phyloP scores from a whole-genome alignment of 2,888 invertebrate genomes.

The Philaethria dido region DNA sequence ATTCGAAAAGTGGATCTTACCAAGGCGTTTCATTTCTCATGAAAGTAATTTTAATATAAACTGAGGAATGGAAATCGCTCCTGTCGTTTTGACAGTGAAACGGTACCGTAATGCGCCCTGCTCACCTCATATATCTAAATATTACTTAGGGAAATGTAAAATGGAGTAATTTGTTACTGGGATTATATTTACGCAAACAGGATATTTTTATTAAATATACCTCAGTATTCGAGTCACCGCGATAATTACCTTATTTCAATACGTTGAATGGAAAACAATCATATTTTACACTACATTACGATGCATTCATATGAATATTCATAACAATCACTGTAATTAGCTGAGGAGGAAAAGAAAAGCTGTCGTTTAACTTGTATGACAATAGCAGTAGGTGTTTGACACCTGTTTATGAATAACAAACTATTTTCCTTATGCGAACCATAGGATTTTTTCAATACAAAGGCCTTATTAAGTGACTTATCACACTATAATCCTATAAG shows the following conservation, averaged over 20 bases:
- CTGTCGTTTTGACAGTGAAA: no score
- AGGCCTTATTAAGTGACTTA: neutral
- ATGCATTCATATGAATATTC: constrained; percentile 19
- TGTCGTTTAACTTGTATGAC: constrained; percentile 5
- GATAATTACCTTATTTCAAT: neutral
- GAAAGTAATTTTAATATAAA: no score
- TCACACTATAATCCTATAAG: neutral
- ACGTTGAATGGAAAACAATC: neutral
- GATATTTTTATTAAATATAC: neutral
- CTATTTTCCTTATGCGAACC: neutral
- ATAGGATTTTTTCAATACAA: neutral
- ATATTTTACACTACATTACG: constrained; percentile 4
- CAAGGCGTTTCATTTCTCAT: no score
- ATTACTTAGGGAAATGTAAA: no score
- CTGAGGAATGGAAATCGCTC: no score
- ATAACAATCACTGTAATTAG: constrained; percentile 20
- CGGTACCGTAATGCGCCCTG: no score
- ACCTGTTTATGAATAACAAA: neutral
- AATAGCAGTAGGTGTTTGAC: constrained; percentile 14
- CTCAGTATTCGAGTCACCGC: neutral
- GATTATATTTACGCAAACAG: no score
- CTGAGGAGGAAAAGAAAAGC: constrained; percentile 18
- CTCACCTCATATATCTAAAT: no score
- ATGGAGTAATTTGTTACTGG: no score
- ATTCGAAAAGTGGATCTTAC: no score